Evolutionary conservation across 2,888 invertebrate species (phyloP), one percentile per base, ranked within the genome.

Genomic region (Clusia tigrina): DNA sequence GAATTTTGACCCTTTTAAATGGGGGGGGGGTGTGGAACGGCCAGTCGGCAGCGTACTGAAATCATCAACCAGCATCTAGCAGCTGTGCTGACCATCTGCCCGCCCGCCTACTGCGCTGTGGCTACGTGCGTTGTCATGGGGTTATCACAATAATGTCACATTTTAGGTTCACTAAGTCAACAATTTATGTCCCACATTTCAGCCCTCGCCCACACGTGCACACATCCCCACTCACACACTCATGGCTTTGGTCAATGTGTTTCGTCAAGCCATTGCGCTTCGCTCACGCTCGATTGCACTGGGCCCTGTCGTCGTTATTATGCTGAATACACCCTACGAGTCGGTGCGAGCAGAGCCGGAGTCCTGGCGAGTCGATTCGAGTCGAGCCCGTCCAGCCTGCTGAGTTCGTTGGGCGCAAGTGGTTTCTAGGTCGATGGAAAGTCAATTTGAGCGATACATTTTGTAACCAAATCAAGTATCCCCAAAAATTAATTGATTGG

Each of bases 401-500:
- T 22, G 24, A 22, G 53, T 53, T 53, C 53, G 24, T 53, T 53
- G 53, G 53, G 20, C 53, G 24, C 20, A 23, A 53, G 24, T 53
- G 25, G 53, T 53, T 53, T 12, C 6, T 32, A 9, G 32, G 32
- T 32, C 32, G 32, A 32, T 32, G 32, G 5, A 12, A 32, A 9
- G 32, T 12, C 32, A 5, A 12, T 9, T 32, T 32, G 5, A 9
- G 32, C 32, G 5, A 32, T 12, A 32, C 32, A 32, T 32, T 32
- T 12, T 12, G 32, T 32, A 32, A 32, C 5, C 32, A 32, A 32
- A 53, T 23, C 24, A 23, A 53, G 53, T 24, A 18, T 48, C 18
- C 32, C 53, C 2, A 54, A 54, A 54, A 54, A 32, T 54, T 54
- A 54, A 54, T 54, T 54, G 54, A 54, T 54, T 32, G 54, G 54